Conservation (phyloP, 2,797 vertebrate genomes). For the Adelosebastes latens region DNA sequence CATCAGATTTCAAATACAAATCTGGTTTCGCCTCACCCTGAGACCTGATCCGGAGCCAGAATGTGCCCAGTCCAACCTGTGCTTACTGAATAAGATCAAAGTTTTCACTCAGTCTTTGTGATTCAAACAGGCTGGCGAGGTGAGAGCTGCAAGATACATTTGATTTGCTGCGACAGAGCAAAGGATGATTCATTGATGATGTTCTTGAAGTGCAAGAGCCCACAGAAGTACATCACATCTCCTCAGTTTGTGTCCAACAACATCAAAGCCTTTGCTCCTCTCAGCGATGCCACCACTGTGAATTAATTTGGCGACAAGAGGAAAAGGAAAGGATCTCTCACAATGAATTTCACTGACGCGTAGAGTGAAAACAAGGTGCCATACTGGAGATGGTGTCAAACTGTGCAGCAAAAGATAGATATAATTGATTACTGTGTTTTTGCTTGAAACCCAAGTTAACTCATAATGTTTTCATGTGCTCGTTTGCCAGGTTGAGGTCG, state of each 20-base stretch:
- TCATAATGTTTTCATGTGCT: not conserved
- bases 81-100: conserved; percentile 53
- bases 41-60: conserved; percentile 4
- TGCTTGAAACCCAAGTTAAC: not conserved
- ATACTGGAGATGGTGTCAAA: not conserved
- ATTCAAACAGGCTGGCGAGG: conserved; percentile 43
- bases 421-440: conserved; percentile 7
- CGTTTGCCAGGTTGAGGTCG: not conserved
- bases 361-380: conserved; percentile 1
- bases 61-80: conserved; percentile 18
- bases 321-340: conserved; percentile 30
- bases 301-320: conserved; percentile 44
- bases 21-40: not conserved
- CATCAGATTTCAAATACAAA: conserved; percentile 3
- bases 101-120: conserved; percentile 26
- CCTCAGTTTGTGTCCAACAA: conserved; percentile 47
- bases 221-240: conserved; percentile 39
- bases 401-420: conserved; percentile 1
- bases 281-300: conserved; percentile 28
- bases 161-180: conserved; percentile 57
- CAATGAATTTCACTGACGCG: conserved; percentile 12
- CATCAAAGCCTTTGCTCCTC: conserved; percentile 61
- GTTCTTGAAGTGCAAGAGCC: conserved; percentile 54
- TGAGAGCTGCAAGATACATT: conserved; percentile 50
- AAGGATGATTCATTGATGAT: conserved; percentile 56